phyloP scores from a whole-genome alignment of 2,113 vertebrate species.

The Sturnira hondurensis region DNA sequence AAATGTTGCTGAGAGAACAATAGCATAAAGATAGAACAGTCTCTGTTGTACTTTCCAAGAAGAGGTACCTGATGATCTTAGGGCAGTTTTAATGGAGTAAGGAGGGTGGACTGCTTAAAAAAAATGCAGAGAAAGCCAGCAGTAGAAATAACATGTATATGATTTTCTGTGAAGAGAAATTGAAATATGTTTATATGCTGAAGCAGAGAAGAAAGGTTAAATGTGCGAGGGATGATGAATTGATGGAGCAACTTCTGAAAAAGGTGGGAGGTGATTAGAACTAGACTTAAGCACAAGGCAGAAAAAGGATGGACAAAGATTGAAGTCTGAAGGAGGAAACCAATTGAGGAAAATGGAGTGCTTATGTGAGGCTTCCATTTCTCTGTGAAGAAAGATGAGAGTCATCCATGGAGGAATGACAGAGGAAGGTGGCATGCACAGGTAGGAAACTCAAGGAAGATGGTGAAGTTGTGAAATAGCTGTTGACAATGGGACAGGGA shows the following conservation, averaged over 20 bases:
- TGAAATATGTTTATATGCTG: not conserved
- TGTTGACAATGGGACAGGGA: not conserved
- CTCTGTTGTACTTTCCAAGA: not conserved
- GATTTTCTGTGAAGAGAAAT: not conserved
- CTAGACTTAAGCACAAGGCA: not conserved
- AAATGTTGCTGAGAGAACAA: not conserved
- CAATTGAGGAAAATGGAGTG: not conserved
- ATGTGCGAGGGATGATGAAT: not conserved
- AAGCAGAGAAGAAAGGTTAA: not conserved
- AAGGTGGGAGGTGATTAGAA: not conserved
- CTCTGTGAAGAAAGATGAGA: not conserved
- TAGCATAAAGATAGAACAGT: not conserved
- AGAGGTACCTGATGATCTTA: not conserved
- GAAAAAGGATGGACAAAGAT: not conserved
- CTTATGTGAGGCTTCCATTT: not conserved
- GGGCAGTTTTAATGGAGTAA: not conserved
- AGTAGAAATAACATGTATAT: not conserved
- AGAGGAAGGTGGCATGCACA: not conserved
- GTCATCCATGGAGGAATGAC: not conserved
- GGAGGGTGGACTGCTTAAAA: not conserved
- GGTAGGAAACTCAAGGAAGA: not conserved
- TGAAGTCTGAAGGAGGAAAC: not conserved
- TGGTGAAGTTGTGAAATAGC: not conserved
- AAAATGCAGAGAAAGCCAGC: not conserved
- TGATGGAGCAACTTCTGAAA: not conserved